Percentiles rank a stretch among this genome's conserved stretches.
Evolutionary conservation across 2,888 invertebrate species (phyloP).

Genomic region (Glaucopsyche alexis): DNA sequence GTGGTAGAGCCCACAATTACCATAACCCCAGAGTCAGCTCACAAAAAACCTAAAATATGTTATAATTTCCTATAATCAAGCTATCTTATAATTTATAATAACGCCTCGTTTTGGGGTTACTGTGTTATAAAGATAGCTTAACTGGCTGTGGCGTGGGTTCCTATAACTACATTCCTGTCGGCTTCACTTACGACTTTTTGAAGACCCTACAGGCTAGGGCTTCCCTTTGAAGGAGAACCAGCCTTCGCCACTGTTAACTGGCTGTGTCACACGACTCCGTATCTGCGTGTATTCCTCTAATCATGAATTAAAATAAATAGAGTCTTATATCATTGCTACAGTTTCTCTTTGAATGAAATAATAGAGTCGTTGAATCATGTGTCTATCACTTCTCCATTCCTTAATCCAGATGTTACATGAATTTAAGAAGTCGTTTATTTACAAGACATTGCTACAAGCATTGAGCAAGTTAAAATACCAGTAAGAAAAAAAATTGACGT

Average conservation of each 20-base stretch:
- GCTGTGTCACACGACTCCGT: no score
- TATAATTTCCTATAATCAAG: slow-evolving; percentile 9
- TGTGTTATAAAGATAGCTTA: neutral
- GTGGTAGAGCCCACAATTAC: slow-evolving; percentile 15
- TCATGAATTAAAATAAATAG: neutral
- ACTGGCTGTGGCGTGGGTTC: no score
- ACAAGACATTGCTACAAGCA: no score
- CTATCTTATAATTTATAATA: neutral
- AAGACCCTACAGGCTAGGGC: no score
- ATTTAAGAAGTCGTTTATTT: neutral
- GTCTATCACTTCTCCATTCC: neutral
- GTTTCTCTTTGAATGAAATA: neutral
- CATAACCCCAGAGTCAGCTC: neutral
- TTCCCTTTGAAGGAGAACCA: no score
- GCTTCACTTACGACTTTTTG: no score
- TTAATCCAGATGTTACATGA: neutral
- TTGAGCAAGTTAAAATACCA: no score
- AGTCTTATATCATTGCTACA: neutral
- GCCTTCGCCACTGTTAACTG: no score
- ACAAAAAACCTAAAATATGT: slow-evolving; percentile 5
- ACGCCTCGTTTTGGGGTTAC: slow-evolving; percentile 3
- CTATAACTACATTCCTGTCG: no score
- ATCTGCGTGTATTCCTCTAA: no score
- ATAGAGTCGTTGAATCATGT: neutral
- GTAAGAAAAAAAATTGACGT: no score